Conservation (phyloP, 2,888 invertebrate genomes). For the Conistra vaccinii region DNA sequence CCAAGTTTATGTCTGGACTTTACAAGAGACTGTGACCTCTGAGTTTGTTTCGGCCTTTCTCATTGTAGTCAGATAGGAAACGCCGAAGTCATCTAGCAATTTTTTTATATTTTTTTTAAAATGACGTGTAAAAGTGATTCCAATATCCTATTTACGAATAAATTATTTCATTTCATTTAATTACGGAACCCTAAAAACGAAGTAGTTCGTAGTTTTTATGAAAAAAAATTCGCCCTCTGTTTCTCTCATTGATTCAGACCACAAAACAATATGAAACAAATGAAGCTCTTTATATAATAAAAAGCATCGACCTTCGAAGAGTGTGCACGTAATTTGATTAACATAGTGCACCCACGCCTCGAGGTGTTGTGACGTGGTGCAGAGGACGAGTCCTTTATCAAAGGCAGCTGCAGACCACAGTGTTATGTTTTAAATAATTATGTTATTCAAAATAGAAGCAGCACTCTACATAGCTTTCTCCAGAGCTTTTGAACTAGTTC, state of each 20-base stretch:
- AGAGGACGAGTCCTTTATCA: neutral
- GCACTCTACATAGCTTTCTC: conserved; percentile 8
- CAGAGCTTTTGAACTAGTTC: conserved; percentile 40
- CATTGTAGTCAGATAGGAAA: too few relatives aligned
- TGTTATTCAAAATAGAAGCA: neutral
- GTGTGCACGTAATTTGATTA: conserved; percentile 1
- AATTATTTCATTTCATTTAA: too few relatives aligned
- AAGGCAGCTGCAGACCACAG: too few relatives aligned
- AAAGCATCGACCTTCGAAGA: conserved; percentile 13
- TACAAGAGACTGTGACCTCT: too few relatives aligned
- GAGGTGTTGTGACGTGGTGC: neutral
- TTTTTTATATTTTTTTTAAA: too few relatives aligned
- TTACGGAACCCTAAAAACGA: neutral
- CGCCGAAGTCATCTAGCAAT: too few relatives aligned
- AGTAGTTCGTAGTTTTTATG: neutral
- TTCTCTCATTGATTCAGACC: neutral
- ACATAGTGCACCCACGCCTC: neutral
- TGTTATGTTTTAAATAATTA: neutral
- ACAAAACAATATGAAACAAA: neutral
- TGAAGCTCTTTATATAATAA: neutral
- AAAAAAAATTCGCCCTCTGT: neutral
- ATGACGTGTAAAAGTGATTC: too few relatives aligned
- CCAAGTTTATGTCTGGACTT: too few relatives aligned
- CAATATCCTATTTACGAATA: too few relatives aligned
- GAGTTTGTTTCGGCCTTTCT: too few relatives aligned